Conservation (phyloP, 1,140 invertebrate species). For the Anastrepha ludens region DNA sequence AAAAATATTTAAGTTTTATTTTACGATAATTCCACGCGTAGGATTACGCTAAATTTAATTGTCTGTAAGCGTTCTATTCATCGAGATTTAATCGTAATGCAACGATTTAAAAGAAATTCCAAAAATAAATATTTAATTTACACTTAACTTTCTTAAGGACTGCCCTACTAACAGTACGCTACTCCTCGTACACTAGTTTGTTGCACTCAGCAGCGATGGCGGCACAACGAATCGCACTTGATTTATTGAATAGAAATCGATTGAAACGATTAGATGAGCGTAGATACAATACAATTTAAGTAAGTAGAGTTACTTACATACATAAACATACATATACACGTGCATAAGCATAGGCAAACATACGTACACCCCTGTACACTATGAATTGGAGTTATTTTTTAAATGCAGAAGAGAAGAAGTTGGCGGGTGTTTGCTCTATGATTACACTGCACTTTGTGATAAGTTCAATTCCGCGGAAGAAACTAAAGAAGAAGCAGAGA, state of each 20-base stretch:
- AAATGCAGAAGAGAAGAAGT: background rate
- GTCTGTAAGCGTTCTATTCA: no score
- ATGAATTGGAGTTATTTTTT: background rate
- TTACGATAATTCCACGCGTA: no score
- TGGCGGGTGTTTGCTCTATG: background rate
- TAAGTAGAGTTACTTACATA: background rate
- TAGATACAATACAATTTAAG: slow-evolving; percentile 34
- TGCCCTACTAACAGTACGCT: slow-evolving; percentile 17
- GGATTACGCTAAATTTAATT: no score
- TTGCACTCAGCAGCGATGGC: background rate
- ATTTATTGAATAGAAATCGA: slow-evolving; percentile 74
- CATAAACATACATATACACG: background rate
- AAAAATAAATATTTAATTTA: no score
- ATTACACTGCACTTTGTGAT: background rate
- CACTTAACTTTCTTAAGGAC: background rate
- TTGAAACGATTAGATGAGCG: slow-evolving; percentile 66
- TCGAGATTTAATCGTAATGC: no score
- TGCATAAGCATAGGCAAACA: background rate
- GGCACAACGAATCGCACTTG: slow-evolving; percentile 60
- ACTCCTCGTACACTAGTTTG: background rate
- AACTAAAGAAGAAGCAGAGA: background rate
- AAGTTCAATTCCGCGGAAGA: background rate
- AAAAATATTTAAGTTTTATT: no score
- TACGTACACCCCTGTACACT: background rate
- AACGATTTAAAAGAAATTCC: no score